phyloP scores from a whole-genome alignment of 2,888 invertebrate genomes.

The Nebria salina region DNA sequence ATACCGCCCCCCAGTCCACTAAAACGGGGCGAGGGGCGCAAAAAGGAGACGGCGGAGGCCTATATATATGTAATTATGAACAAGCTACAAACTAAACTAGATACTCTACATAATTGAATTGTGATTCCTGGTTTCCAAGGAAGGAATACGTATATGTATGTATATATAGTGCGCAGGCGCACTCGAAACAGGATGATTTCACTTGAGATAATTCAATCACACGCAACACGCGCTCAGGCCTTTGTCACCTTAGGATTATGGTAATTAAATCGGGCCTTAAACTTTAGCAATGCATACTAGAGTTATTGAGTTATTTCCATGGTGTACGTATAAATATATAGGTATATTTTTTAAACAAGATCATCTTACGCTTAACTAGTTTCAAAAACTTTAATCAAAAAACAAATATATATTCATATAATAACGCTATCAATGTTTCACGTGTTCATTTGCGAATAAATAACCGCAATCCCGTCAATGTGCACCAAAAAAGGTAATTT shows the following conservation, averaged over 20 bases:
- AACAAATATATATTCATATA: too few relatives aligned
- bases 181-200: neutral
- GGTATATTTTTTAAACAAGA: too few relatives aligned
- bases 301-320: neutral
- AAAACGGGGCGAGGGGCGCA: neutral
- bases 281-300: neutral
- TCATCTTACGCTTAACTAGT: too few relatives aligned
- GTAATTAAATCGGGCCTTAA: neutral
- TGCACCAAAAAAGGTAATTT: neutral
- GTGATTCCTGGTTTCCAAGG: constrained; percentile 21
- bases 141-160: neutral
- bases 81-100: constrained; percentile 38
- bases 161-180: neutral
- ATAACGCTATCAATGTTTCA: too few relatives aligned
- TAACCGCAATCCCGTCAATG: too few relatives aligned
- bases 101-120: constrained; percentile 41
- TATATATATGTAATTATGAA: constrained; percentile 41
- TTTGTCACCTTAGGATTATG: neutral
- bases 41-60: neutral
- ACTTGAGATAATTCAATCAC: neutral
- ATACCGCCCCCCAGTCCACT: neutral
- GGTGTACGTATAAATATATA: neutral
- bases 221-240: neutral
- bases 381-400: too few relatives aligned
- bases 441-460: too few relatives aligned